Percentiles rank a stretch among this genome's conserved stretches.
These are phyloP conservation scores for Sakesphorus luctuosus DNA, from an alignment of 2,113 vertebrate species.

Conservation along the genomic window DNA sequence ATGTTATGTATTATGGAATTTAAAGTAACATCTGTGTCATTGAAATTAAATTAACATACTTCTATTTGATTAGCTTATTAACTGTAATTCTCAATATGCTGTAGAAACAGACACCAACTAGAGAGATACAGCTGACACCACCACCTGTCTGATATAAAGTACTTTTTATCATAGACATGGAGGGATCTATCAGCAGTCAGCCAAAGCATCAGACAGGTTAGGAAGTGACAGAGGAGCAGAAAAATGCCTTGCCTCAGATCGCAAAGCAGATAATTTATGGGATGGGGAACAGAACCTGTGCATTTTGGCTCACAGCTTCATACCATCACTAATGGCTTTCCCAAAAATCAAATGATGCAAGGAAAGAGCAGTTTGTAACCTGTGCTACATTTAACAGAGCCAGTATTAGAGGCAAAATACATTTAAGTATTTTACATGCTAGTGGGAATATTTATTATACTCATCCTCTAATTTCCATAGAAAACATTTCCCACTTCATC, in stretches of 20 bases:
- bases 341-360: neutral
- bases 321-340: neutral
- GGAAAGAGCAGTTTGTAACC: neutral
- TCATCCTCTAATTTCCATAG: neutral
- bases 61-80: constrained; percentile 64
- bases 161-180: neutral
- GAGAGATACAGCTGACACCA: constrained; percentile 38
- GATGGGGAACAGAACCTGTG: neutral
- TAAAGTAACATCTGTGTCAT: constrained; percentile 48
- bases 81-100: constrained; percentile 57
- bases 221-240: neutral
- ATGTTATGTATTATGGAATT: neutral
- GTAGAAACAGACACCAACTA: constrained; percentile 25
- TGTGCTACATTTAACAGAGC: neutral
- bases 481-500: neutral
- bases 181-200: constrained; percentile 9
- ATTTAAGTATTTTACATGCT: neutral
- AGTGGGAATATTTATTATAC: neutral
- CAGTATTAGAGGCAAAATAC: neutral
- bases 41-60: constrained; percentile 63
- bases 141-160: constrained; percentile 50
- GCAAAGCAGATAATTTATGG: neutral
- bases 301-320: neutral
- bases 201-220: constrained; percentile 6
- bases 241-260: neutral